A percentile compares a stretch with the other conserved stretches of the same genome.
These are phyloP conservation scores for Papilio polyxenes DNA, from an alignment of 1,140 invertebrate species.

Conservation along the genomic window DNA sequence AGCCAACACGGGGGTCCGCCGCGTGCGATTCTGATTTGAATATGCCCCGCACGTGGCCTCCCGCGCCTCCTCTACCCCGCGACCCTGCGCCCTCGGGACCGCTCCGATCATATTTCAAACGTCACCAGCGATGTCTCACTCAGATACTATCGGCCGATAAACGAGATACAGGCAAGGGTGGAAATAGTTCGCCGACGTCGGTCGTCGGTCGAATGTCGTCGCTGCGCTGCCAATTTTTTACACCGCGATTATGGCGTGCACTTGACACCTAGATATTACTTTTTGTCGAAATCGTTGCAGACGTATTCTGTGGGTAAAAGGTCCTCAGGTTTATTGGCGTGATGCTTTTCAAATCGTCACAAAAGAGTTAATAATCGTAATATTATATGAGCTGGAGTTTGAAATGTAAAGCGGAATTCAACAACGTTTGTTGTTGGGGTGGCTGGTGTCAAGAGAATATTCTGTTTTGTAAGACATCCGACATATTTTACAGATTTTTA, in stretches of 20 bases:
- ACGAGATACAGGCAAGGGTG: constrained; percentile 77
- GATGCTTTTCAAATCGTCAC: constrained; percentile 52
- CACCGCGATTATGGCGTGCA: constrained; percentile 77
- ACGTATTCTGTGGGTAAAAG: constrained; percentile 68
- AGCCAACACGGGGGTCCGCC: constrained; percentile 79
- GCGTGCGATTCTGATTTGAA: constrained; percentile 79
- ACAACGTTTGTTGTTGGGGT: not conserved
- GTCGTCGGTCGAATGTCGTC: constrained; percentile 36
- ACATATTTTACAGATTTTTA: not conserved
- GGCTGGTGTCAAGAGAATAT: not conserved
- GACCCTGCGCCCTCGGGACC: constrained; percentile 69
- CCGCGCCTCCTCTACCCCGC: constrained; percentile 59
- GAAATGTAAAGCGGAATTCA: constrained; percentile 13
- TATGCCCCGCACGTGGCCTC: constrained; percentile 76
- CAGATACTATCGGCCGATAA: constrained; percentile 79
- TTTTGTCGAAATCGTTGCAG: constrained; percentile 67
- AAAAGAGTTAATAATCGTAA: constrained; percentile 39
- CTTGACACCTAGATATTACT: constrained; percentile 80
- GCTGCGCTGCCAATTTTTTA: constrained; percentile 75
- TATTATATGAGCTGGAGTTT: constrained; percentile 41
- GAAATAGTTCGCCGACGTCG: constrained; percentile 65
- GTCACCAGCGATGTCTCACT: constrained; percentile 80
- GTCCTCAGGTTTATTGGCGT: constrained; percentile 70
- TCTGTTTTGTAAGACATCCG: not conserved
- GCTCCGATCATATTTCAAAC: constrained; percentile 80